A percentile compares a stretch with the other conserved stretches of the same genome.
phyloP scores from a whole-genome alignment of 2,797 vertebrate species.

The Eupleurogrammus muticus region DNA sequence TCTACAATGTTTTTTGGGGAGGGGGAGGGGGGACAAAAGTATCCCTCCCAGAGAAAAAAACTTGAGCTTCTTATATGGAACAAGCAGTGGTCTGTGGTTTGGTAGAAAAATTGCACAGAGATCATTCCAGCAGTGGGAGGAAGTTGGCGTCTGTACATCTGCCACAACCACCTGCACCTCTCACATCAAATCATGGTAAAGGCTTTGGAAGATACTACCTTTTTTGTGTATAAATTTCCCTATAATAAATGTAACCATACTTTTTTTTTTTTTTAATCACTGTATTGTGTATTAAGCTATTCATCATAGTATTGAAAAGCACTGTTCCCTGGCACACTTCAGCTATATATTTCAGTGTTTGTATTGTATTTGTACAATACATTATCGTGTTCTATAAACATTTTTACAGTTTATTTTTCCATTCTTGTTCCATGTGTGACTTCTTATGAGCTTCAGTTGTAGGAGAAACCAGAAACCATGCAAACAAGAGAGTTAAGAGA shows the following conservation, averaged over 20 bases:
- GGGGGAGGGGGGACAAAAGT: too few species aligned
- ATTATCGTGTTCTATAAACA: too few species aligned
- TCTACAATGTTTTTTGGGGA: too few species aligned
- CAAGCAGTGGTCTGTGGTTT: too few species aligned
- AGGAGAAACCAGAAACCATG: too few species aligned
- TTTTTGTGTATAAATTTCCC: not conserved
- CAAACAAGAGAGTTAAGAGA: not conserved
- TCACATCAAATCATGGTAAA: not conserved
- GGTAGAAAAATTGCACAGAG: too few species aligned
- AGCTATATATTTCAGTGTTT: not conserved
- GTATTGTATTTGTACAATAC: too few species aligned
- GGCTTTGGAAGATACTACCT: too few species aligned
- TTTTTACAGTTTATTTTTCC: not conserved
- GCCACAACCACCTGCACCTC: not conserved
- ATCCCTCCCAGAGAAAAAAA: too few species aligned
- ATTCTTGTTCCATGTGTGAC: not conserved
- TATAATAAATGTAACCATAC: not conserved
- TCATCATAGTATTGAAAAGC: not conserved
- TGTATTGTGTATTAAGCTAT: not conserved
- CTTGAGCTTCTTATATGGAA: too few species aligned
- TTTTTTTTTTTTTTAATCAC: not conserved
- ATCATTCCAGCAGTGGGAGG: not conserved
- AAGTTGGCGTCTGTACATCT: not conserved
- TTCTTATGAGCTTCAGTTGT: not conserved
- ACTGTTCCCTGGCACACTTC: not conserved